Evolutionary conservation across 2,113 vertebrate species (phyloP).

Genomic region (Collichthys lucidus): DNA sequence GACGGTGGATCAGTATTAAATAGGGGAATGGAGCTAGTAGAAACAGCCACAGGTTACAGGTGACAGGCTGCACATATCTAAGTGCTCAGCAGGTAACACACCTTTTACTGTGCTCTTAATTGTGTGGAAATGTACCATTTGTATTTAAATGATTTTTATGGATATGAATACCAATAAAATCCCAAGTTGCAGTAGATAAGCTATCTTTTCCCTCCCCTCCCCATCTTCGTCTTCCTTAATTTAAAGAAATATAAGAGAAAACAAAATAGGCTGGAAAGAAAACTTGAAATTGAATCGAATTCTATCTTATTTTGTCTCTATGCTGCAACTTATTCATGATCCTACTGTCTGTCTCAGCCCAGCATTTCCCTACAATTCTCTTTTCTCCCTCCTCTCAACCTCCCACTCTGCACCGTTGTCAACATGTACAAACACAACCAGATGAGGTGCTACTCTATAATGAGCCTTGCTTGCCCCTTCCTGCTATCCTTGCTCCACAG

Average conservation of each 20-base stretch:
- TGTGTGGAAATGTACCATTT: not conserved
- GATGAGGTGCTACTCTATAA: slow-evolving; percentile 61
- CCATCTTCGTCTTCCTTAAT: not conserved
- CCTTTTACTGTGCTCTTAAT: not conserved
- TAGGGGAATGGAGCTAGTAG: not conserved
- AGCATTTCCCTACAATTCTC: not conserved
- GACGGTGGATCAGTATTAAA: not conserved
- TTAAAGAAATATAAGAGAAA: not conserved
- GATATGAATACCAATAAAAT: not conserved
- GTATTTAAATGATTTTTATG: not conserved
- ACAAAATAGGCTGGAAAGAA: not conserved
- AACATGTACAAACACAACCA: slow-evolving; percentile 40
- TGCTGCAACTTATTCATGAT: not conserved
- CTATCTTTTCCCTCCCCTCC: not conserved
- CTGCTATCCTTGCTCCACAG: slow-evolving; percentile 39
- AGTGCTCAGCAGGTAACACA: not conserved
- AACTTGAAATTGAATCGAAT: not conserved
- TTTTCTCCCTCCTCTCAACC: slow-evolving; percentile 22
- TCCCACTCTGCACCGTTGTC: slow-evolving; percentile 28
- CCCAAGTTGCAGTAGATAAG: not conserved
- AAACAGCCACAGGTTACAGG: not conserved
- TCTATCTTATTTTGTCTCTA: not conserved
- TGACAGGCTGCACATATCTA: not conserved
- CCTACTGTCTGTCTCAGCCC: not conserved
- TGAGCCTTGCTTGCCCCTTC: slow-evolving; percentile 54